phyloP scores from a whole-genome alignment of 37 sponge, comb jelly and placozoan species.

The Crambe crambe region DNA sequence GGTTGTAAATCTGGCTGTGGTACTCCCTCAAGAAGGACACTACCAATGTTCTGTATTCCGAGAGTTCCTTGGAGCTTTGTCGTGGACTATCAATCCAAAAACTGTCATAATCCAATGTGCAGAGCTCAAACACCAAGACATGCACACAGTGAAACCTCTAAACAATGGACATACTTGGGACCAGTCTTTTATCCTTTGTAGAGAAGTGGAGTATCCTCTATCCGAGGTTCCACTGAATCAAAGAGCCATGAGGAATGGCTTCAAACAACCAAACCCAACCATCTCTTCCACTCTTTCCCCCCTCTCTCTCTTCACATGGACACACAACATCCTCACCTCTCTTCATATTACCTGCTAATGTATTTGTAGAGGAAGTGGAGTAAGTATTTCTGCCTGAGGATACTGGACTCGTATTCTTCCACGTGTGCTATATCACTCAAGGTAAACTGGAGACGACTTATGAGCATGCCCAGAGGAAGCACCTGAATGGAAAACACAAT shows the following conservation, averaged over 20 bases:
- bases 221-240: too few species aligned
- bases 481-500: constrained; percentile 17
- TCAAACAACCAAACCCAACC: too few species aligned
- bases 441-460: constrained; percentile 23
- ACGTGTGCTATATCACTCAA: constrained; percentile 11
- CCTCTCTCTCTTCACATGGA: too few species aligned
- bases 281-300: too few species aligned
- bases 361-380: constrained; percentile 72
- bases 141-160: too few species aligned
- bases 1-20: constrained; percentile 12
- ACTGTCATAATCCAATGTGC: too few species aligned
- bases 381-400: constrained; percentile 55
- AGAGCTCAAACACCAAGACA: too few species aligned
- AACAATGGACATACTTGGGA: too few species aligned
- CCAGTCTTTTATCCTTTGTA: too few species aligned
- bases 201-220: too few species aligned
- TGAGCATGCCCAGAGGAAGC: constrained; percentile 30
- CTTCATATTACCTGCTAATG: constrained; percentile 62
- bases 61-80: constrained; percentile 48
- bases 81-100: constrained; percentile 40
- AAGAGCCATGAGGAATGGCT: too few species aligned
- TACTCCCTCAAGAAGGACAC: constrained; percentile 45
- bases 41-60: neutral
- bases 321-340: too few species aligned
- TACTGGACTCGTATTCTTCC: constrained; percentile 24